These are phyloP conservation scores for Anabas testudineus DNA, from an alignment of 2,797 vertebrate species.

Conservation along the genomic window DNA sequence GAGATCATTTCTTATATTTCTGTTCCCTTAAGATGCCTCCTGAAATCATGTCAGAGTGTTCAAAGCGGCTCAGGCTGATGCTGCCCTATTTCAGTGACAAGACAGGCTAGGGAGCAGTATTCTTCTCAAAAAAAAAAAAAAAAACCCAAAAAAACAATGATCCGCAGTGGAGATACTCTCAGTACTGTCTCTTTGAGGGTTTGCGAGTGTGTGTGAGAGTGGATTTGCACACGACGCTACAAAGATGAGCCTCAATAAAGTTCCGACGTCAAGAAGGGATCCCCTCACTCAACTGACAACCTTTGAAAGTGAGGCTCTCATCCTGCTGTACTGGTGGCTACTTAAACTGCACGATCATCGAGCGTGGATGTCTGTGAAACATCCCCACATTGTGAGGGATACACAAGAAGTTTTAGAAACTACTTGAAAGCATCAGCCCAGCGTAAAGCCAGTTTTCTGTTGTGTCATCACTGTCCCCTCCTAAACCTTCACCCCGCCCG, in stretches of 20 bases:
- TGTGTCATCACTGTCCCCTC: conserved; percentile 59
- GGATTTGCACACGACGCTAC: conserved; percentile 43
- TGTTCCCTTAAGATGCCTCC: conserved; percentile 76
- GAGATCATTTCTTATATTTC: conserved; percentile 72
- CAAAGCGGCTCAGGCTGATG: conserved; percentile 76
- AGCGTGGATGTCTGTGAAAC: conserved; percentile 18
- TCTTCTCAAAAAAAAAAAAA: conserved; percentile 17
- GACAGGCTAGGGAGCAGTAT: conserved; percentile 62
- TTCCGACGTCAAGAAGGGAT: conserved; percentile 58
- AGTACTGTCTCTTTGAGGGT: conserved; percentile 32
- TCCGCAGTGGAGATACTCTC: conserved; percentile 54
- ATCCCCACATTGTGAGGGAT: not conserved
- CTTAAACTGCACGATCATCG: conserved; percentile 35
- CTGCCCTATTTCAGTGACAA: conserved; percentile 81
- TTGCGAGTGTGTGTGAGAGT: conserved; percentile 33
- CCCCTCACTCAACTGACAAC: conserved; percentile 48
- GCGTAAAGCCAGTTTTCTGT: conserved; percentile 47
- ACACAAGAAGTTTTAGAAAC: conserved; percentile 18
- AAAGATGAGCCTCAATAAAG: conserved; percentile 57
- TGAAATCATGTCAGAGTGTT: conserved; percentile 79
- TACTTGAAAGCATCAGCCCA: conserved; percentile 37
- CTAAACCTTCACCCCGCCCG: conserved; percentile 66
- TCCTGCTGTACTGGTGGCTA: conserved; percentile 36
- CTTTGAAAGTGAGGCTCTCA: conserved; percentile 31
- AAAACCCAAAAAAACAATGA: conserved; percentile 61